Base-by-base conservation (phyloP, 2,888 invertebrate genomes). In the Agrotis clavis region DNA sequence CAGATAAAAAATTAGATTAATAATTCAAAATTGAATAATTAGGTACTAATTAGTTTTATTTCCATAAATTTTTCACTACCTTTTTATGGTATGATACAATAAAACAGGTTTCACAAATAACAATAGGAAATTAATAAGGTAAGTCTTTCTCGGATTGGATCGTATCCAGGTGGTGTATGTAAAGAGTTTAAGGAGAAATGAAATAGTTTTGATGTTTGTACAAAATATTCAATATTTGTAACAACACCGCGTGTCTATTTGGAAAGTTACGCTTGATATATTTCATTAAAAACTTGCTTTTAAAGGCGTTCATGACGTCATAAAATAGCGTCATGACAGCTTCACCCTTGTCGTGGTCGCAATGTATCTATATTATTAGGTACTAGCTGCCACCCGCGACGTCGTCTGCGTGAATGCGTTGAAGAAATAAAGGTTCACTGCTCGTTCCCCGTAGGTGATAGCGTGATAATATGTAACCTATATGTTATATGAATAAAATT, bases 41-140 rank as follows among this genome's bases (percentile, higher is more conserved):
- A 18, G 18, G 25, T 18, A 56, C 30, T 14, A 47, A 35, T 16
- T 30, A n/a, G 30, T 45, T 18, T 0, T 4, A 18, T n/a, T 18
- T n/a, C 5, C 25, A 51, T 25, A 16, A 50, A 21, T 35, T 9
- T 35, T 35, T 9, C 7, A 35, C 35, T 35, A 35, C 9, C 9
- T 35, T 9, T 9, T 35, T 9, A 35, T 9, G 9, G 9, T 30
- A 30, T 35, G 9, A 64, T 54, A 54, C 16, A 53, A 54, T 54
- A 47, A 30, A 79, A 60, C 18, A 53, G 16, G 48, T 25, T 64
- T 18, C 45, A 50, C 41, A 50, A 53, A 73, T 18, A 64, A 60
- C 41, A 50, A 72, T 50, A n/a, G 19, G 14, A 57, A 64, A 79
- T 35, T 45, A 72, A 64, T 50, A 47, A 3, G 1, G 4, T 14